Percentiles rank a stretch among this genome's conserved stretches.
Evolutionary conservation across 2,113 vertebrate genomes (phyloP).

Genomic region (Corythaeola cristata): DNA sequence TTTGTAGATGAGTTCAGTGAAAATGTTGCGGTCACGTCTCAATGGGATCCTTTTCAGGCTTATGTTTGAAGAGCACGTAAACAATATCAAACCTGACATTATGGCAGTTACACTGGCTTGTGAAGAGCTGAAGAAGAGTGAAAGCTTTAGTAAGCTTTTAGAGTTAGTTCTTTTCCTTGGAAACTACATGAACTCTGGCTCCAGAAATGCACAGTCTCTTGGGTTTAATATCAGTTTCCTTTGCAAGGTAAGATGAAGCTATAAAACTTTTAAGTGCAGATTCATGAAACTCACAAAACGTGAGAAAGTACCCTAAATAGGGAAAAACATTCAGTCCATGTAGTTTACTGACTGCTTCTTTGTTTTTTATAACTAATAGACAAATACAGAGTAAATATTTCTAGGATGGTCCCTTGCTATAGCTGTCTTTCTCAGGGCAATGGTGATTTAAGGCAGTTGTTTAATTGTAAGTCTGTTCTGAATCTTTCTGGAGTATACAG

Average conservation of each 20-base stretch:
- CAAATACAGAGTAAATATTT: background rate
- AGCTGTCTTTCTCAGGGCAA: background rate
- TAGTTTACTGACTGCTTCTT: background rate
- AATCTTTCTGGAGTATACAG: background rate
- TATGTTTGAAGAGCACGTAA: constrained; percentile 94
- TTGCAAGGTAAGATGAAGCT: constrained; percentile 85
- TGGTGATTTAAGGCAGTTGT: background rate
- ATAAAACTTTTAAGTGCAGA: background rate
- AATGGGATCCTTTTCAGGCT: constrained; percentile 93
- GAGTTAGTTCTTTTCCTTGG: constrained; percentile 91
- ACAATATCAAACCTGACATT: constrained; percentile 94
- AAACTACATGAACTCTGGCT: constrained; percentile 98
- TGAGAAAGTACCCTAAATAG: too few species aligned
- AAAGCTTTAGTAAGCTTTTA: constrained; percentile 86
- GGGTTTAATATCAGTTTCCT: constrained; percentile 96
- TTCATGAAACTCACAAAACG: fast-evolving
- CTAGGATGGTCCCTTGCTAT: background rate
- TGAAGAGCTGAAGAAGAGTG: constrained; percentile 95
- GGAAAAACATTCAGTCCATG: fast-evolving
- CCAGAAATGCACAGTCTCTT: constrained; percentile 94
- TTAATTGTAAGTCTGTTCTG: background rate
- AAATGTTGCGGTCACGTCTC: constrained; percentile 89
- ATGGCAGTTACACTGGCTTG: constrained; percentile 95
- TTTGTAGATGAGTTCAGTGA: constrained; percentile 94
- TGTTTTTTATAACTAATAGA: fast-evolving